Percentiles rank a stretch among this genome's conserved stretches.
Conservation (phyloP, 2,113 vertebrate genomes). For the Cromileptes altivelis region DNA sequence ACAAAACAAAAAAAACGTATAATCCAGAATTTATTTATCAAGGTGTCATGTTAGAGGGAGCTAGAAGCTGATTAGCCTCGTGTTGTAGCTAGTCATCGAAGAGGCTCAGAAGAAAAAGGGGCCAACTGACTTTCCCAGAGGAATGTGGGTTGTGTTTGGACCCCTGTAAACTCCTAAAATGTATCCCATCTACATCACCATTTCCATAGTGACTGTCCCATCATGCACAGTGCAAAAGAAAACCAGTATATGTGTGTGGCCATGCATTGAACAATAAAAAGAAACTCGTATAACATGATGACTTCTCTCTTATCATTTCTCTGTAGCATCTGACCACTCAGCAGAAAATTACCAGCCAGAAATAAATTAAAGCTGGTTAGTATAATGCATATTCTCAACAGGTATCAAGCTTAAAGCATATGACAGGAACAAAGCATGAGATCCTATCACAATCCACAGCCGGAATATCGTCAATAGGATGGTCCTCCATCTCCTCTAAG, state of each 20-base stretch:
- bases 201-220: slow-evolving; percentile 80
- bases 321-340: not conserved
- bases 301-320: not conserved
- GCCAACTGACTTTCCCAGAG: slow-evolving; percentile 34
- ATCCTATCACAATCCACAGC: no score
- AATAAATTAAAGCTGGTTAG: no score
- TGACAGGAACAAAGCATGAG: no score
- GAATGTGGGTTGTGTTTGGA: slow-evolving; percentile 62
- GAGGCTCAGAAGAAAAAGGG: slow-evolving; percentile 21
- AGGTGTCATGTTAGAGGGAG: slow-evolving; percentile 35
- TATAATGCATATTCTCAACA: no score
- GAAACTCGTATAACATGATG: slow-evolving; percentile 51
- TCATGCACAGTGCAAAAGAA: slow-evolving; percentile 80
- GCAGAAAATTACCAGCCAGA: no score
- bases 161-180: slow-evolving; percentile 67
- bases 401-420: no score
- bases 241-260: slow-evolving; percentile 80
- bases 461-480: no score
- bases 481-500: no score
- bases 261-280: slow-evolving; percentile 86
- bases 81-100: slow-evolving; percentile 31
- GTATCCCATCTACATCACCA: slow-evolving; percentile 69
- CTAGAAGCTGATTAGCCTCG: slow-evolving; percentile 25
- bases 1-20: not conserved
- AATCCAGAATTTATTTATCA: slow-evolving; percentile 60